A percentile compares a stretch with the other conserved stretches of the same genome.
These are phyloP conservation scores for Hedya salicella DNA, from an alignment of 2,888 invertebrate species.

Conservation along the genomic window DNA sequence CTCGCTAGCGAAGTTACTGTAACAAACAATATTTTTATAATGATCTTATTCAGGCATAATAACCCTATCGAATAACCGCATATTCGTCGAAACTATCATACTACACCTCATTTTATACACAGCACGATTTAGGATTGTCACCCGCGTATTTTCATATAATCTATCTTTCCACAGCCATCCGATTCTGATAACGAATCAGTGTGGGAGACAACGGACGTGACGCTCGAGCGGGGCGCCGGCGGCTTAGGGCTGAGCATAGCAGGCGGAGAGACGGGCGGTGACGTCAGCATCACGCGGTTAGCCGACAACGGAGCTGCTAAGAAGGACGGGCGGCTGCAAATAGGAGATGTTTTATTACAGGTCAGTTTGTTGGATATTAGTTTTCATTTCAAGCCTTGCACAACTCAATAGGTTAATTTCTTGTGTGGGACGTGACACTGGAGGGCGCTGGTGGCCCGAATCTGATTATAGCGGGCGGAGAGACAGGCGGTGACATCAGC, in stretches of 20 bases:
- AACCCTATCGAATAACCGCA: no score
- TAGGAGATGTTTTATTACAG: conserved; percentile 96
- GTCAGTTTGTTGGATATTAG: conserved; percentile 59
- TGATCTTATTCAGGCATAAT: no score
- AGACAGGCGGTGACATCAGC: conserved; percentile 97
- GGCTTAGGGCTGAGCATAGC: conserved; percentile 99
- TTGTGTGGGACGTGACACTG: conserved; percentile 94
- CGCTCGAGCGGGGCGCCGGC: conserved; percentile 93
- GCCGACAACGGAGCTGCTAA: conserved; percentile 97
- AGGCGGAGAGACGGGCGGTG: conserved; percentile 97
- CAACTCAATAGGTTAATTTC: no score
- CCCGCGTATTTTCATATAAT: conserved; percentile 18
- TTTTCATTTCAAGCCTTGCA: no score
- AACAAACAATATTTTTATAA: no score
- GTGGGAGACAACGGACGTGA: conserved; percentile 97
- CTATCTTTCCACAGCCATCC: conserved; percentile 59
- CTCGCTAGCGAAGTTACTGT: no score
- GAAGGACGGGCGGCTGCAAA: conserved; percentile 92
- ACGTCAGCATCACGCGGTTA: conserved; percentile 98
- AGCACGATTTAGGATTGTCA: background rate
- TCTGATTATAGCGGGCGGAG: conserved; percentile 99
- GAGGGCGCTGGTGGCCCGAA: conserved; percentile 96
- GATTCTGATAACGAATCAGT: conserved; percentile 87
- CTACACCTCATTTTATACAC: no score
- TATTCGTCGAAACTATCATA: no score